Evolutionary conservation across 2,113 vertebrate species (phyloP), one percentile per base, ranked within the genome.

Genomic region (Chaetodon auriga): DNA sequence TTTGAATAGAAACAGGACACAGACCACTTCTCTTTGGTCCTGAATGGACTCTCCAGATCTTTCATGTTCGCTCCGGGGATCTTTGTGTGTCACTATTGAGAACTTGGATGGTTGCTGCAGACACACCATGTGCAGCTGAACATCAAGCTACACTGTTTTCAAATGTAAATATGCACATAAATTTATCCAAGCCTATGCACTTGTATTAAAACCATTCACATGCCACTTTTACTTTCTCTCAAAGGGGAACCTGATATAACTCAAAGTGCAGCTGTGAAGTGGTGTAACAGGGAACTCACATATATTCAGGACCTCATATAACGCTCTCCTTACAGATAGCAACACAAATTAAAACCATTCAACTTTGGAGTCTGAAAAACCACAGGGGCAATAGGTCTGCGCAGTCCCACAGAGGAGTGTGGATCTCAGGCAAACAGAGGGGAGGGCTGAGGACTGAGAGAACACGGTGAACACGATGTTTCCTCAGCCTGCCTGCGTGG

Each of bases 161-260:
- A 86, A 82, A 90, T 92, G 84, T 83, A 85, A 92, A 91, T 89
- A 49, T 57, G 68, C 19, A 69, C 73, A 85, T 82, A 71, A 77
- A 87, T 91, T 66, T 49, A 43, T 19, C n/a, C 55, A 15, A 54
- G 69, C 64, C 66, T 7, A 0, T 57, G 46, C 76, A 69, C 68
- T 68, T 60, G 36, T 14, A 61, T 75, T 76, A 55, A 75, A 88
- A 43, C 7, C 38, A 35, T 82, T 89, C 71, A 78, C 30, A 74
- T 46, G 64, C 53, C 57, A 66, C 70, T 65, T 85, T 81, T 63
- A 36, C 79, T 65, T 75, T 75, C 58, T 46, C 38, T 85, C 81
- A 78, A 73, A 72, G 51, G 80, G 71, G 57, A 77, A 48, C 55
- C 68, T 53, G 80, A 78, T 73, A 77, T 65, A 87, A 82, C 62